Conservation (phyloP, 2,113 vertebrate species). For the Geococcyx californianus region DNA sequence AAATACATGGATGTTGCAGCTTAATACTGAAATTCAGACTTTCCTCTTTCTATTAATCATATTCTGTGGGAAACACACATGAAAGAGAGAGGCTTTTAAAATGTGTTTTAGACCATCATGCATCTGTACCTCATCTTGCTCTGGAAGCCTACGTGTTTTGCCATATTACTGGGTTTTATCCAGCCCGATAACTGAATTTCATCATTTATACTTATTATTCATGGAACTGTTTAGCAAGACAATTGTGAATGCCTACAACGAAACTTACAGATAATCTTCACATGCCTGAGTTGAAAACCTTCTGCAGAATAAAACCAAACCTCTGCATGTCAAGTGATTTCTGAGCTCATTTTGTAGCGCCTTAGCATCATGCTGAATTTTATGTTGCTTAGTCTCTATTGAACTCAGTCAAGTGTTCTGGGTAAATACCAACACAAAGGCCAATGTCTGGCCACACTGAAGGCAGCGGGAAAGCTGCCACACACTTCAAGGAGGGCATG, state of each 20-base stretch:
- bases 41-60: neutral
- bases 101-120: neutral
- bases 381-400: neutral
- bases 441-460: neutral
- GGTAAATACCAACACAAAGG: neutral
- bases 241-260: neutral
- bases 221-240: neutral
- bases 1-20: accelerated
- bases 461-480: neutral
- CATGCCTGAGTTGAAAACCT: neutral
- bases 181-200: neutral
- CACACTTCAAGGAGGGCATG: neutral
- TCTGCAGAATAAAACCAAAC: neutral
- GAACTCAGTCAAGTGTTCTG: neutral
- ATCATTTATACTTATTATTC: neutral
- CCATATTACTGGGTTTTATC: neutral
- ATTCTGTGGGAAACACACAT: neutral
- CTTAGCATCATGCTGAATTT: neutral
- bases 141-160: neutral
- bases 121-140: neutral
- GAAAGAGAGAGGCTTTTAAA: neutral
- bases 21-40: neutral
- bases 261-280: neutral
- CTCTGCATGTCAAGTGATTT: neutral
- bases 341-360: neutral